These are phyloP conservation scores for Parnassius orleans DNA, from an alignment of 2,888 invertebrate species.

Conservation along the genomic window DNA sequence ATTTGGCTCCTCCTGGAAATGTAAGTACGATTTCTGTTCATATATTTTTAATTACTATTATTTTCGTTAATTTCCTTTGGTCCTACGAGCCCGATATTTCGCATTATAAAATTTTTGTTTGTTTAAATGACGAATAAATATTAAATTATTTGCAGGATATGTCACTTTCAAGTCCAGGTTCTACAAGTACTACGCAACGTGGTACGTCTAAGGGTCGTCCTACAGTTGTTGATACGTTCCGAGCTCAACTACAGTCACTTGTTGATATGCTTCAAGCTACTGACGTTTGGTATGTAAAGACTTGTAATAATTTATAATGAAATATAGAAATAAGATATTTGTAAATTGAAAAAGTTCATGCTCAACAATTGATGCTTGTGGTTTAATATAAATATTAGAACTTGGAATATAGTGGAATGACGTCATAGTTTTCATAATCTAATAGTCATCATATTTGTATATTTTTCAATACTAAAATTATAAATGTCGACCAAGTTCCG, in stretches of 20 bases:
- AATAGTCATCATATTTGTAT: no score
- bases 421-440: no score
- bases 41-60: not conserved
- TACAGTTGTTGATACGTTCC: conserved; percentile 93
- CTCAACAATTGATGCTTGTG: no score
- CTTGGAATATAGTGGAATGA: no score
- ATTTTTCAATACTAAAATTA: no score
- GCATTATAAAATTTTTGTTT: not conserved
- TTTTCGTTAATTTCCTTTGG: not conserved
- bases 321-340: no score
- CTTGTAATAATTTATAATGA: not conserved
- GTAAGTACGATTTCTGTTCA: conserved; percentile 48
- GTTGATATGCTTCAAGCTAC: conserved; percentile 95
- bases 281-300: conserved; percentile 87
- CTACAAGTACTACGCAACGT: conserved; percentile 83
- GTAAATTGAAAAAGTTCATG: no score
- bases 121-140: not conserved
- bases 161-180: conserved; percentile 65
- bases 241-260: conserved; percentile 92
- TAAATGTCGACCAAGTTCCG: no score
- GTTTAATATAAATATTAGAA: no score
- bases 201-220: conserved; percentile 94
- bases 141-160: conserved; percentile 65
- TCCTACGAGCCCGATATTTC: conserved; percentile 9
- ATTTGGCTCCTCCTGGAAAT: conserved; percentile 83